Conservation (phyloP, 2,113 vertebrate genomes). For the Python bivittatus region DNA sequence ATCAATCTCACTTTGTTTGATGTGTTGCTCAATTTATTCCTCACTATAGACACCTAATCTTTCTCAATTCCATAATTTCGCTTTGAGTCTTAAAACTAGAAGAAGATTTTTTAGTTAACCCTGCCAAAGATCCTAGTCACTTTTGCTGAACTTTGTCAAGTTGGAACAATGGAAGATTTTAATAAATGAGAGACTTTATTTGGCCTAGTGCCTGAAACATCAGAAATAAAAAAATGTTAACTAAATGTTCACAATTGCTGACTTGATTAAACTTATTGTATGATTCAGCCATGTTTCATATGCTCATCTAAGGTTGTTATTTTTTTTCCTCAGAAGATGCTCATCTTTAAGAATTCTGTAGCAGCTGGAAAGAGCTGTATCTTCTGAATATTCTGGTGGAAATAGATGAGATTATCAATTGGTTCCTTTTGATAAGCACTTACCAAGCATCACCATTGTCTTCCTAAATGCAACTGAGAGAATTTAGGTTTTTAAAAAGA, state of each 20-base stretch:
- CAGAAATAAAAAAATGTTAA: neutral
- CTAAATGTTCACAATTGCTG: neutral
- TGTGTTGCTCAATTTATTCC: conserved; percentile 33
- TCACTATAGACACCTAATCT: conserved; percentile 3
- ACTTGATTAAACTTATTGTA: neutral
- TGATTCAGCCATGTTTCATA: neutral
- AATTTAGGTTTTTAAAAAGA: neutral
- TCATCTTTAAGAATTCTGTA: neutral
- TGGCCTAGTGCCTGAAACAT: neutral
- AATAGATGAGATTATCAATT: neutral
- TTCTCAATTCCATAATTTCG: conserved; percentile 38
- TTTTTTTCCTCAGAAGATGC: neutral
- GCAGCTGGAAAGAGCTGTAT: neutral
- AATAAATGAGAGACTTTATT: conserved; percentile 17
- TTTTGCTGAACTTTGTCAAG: conserved; percentile 32
- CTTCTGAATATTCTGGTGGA: neutral
- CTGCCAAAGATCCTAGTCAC: neutral
- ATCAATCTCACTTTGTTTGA: conserved; percentile 30
- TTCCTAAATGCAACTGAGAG: neutral
- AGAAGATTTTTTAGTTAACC: conserved; percentile 23
- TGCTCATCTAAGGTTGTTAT: neutral
- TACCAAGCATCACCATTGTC: neutral
- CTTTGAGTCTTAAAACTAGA: conserved; percentile 9
- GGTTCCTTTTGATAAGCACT: neutral
- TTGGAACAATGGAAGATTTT: conserved; percentile 36